Conservation (phyloP, 2,888 invertebrate species). For the Pristionchus arcanus region DNA sequence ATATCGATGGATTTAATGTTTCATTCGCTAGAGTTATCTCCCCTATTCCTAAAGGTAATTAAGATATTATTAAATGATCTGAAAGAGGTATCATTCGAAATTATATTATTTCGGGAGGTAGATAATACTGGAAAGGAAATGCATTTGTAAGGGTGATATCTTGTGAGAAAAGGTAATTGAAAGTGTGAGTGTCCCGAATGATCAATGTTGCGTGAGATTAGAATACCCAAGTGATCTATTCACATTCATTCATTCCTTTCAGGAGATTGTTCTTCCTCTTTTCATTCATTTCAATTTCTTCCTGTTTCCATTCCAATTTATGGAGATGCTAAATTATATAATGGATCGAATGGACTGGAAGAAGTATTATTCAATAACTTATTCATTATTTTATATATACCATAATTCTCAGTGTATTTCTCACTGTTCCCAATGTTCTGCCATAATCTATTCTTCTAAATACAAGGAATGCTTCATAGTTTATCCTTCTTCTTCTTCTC, state of each 20-base stretch:
- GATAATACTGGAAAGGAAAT: too few species aligned
- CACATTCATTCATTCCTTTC: not conserved
- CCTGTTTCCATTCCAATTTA: not conserved
- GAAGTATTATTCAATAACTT: not conserved
- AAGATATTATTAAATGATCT: not conserved
- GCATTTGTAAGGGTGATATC: not conserved
- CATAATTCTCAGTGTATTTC: constrained; percentile 19
- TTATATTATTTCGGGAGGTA: too few species aligned
- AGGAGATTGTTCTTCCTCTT: not conserved
- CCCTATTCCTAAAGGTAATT: not conserved
- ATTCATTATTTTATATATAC: not conserved
- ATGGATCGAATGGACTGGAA: constrained; percentile 44
- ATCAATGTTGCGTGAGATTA: constrained; percentile 47
- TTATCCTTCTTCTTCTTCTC: not conserved
- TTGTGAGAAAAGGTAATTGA: not conserved
- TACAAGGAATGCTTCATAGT: constrained; percentile 54
- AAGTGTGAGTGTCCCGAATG: constrained; percentile 12
- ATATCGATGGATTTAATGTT: constrained; percentile 54
- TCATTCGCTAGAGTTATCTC: constrained; percentile 13
- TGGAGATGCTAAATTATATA: constrained; percentile 45
- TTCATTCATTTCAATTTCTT: not conserved
- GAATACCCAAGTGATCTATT: not conserved
- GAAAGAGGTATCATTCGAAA: too few species aligned
- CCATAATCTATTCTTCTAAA: constrained; percentile 20
- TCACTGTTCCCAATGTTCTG: not conserved